Evolutionary conservation across 2,888 invertebrate genomes (phyloP).

Genomic region (Beris morrisii): DNA sequence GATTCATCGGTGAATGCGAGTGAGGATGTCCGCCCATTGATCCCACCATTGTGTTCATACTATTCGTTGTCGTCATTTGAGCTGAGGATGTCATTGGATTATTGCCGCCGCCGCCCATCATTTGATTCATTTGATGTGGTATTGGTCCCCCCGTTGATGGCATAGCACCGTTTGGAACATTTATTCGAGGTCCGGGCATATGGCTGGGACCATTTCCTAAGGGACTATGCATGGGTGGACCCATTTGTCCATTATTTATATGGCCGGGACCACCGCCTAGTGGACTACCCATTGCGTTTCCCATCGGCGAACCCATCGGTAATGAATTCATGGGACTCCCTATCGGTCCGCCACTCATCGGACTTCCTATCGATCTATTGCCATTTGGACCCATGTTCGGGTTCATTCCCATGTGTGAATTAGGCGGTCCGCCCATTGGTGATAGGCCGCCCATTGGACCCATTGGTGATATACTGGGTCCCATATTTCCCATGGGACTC

Average conservation of each 20-base stretch:
- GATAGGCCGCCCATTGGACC: conserved; percentile 69
- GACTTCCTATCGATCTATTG: conserved; percentile 67
- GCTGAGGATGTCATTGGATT: conserved; percentile 49
- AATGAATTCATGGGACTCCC: conserved; percentile 71
- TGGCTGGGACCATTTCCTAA: conserved; percentile 65
- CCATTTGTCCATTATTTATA: conserved; percentile 74
- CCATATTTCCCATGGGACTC: conserved; percentile 62
- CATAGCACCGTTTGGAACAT: conserved; percentile 63
- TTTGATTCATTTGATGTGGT: conserved; percentile 60
- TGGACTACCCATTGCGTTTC: conserved; percentile 73
- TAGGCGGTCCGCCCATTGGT: conserved; percentile 69
- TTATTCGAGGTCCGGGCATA: conserved; percentile 49
- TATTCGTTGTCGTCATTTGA: conserved; percentile 45
- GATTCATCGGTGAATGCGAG: conserved; percentile 50
- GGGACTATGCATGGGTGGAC: conserved; percentile 75
- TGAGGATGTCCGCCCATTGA: conserved; percentile 46
- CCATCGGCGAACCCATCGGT: conserved; percentile 72
- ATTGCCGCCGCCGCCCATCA: conserved; percentile 59
- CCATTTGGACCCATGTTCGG: conserved; percentile 62
- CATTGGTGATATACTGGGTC: conserved; percentile 65
- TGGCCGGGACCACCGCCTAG: conserved; percentile 55
- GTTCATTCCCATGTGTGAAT: conserved; percentile 65
- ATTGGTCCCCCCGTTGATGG: conserved; percentile 57
- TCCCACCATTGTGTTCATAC: conserved; percentile 57
- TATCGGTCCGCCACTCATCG: conserved; percentile 64